These are phyloP conservation scores for Eugnorisma glareosa DNA, from an alignment of 2,888 invertebrate genomes.

Conservation along the genomic window DNA sequence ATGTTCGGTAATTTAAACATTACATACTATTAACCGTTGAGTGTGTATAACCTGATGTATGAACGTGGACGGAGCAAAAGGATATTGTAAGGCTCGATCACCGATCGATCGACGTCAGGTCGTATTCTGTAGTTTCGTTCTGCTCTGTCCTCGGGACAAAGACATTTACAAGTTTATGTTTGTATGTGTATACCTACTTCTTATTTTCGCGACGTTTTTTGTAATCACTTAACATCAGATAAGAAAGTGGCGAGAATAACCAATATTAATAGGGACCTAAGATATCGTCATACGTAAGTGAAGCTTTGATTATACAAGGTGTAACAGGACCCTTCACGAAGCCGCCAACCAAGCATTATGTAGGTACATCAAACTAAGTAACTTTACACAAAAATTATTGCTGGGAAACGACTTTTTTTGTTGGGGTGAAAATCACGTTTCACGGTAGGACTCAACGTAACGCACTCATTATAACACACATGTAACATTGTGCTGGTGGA, in stretches of 20 bases:
- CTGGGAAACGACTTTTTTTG: no score
- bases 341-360: no score
- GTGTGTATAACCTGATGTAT: background rate
- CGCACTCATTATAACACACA: no score
- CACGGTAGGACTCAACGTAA: no score
- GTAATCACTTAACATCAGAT: constrained; percentile 15
- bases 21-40: background rate
- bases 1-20: background rate
- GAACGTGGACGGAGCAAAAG: background rate
- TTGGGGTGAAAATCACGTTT: no score
- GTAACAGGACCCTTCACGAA: no score
- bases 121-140: background rate
- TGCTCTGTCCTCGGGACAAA: background rate
- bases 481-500: no score
- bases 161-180: background rate
- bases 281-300: background rate
- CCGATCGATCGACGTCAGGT: background rate
- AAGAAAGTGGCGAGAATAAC: background rate
- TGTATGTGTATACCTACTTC: background rate
- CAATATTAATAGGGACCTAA: background rate
- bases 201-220: background rate
- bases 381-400: no score
- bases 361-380: no score
- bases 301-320: no score
- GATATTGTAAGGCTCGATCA: background rate